These are phyloP conservation scores for Calameuta idolon DNA, from an alignment of 2,888 invertebrate genomes.

Conservation along the genomic window DNA sequence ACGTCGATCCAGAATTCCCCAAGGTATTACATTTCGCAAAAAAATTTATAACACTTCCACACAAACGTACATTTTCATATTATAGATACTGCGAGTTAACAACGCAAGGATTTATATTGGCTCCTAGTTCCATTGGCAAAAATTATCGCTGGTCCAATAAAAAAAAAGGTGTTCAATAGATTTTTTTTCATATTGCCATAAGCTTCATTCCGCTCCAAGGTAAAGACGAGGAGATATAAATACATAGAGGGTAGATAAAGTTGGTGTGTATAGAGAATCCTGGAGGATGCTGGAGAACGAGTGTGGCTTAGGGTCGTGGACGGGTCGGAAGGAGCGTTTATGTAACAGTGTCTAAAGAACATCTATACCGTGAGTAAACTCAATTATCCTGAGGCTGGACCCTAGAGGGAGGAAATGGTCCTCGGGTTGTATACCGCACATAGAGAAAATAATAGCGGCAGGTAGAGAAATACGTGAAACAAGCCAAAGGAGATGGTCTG, in stretches of 20 bases:
- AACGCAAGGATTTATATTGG: neutral
- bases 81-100: too few species aligned
- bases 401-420: conserved; percentile 21
- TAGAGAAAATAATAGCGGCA: conserved; percentile 28
- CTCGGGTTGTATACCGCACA: conserved; percentile 25
- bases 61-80: neutral
- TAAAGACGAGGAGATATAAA: neutral
- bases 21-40: too few species aligned
- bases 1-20: too few species aligned
- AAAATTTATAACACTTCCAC: neutral
- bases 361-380: conserved; percentile 27
- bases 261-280: neutral
- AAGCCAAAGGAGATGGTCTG: conserved; percentile 18
- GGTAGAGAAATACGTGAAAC: conserved; percentile 19
- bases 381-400: conserved; percentile 30
- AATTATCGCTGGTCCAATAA: neutral
- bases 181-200: neutral
- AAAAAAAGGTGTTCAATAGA: neutral
- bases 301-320: neutral
- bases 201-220: neutral
- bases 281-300: neutral
- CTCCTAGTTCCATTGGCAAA: neutral
- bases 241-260: neutral
- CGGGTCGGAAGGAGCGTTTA: neutral
- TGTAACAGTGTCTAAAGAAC: conserved; percentile 13